A percentile compares a stretch with the other conserved stretches of the same genome.
Evolutionary conservation across 2,797 vertebrate genomes (phyloP).

Genomic region (Lycodopsis pacificus): DNA sequence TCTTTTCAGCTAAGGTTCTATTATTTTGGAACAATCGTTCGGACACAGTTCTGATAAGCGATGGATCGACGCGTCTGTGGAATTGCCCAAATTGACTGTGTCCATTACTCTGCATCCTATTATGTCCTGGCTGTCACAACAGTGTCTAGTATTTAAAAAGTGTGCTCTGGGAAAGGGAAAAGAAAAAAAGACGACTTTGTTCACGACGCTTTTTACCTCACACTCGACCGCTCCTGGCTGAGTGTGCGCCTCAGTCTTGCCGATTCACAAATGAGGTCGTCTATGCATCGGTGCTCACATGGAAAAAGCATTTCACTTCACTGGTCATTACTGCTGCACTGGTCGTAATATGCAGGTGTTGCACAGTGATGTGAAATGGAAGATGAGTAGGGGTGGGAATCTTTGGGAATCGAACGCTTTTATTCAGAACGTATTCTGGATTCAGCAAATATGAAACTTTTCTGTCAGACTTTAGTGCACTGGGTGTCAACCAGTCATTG

Average conservation of each 20-base stretch:
- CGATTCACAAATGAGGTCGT: slow-evolving; percentile 24
- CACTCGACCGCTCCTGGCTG: slow-evolving; percentile 38
- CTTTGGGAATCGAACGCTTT: background rate
- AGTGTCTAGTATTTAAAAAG: background rate
- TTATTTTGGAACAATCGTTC: background rate
- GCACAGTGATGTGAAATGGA: background rate
- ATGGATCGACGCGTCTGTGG: too few species aligned
- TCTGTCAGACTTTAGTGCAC: background rate
- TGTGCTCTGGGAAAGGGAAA: background rate
- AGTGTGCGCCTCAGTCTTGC: slow-evolving; percentile 30
- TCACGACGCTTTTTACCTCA: slow-evolving; percentile 29
- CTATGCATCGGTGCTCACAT: slow-evolving; percentile 6
- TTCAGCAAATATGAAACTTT: slow-evolving; percentile 9
- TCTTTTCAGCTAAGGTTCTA: background rate
- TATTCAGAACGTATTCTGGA: background rate
- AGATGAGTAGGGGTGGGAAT: background rate
- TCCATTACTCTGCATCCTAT: background rate
- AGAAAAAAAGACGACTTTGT: slow-evolving; percentile 17
- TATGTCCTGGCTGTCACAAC: background rate
- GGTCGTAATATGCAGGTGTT: background rate
- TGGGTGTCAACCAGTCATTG: slow-evolving; percentile 1
- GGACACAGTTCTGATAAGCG: background rate
- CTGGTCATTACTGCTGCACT: background rate
- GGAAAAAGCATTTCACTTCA: slow-evolving; percentile 4
- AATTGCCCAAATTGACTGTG: background rate